Percentiles rank a stretch among this genome's conserved stretches.
phyloP scores from a whole-genome alignment of 2,888 invertebrate species.

The Sphaerophoria taeniata region DNA sequence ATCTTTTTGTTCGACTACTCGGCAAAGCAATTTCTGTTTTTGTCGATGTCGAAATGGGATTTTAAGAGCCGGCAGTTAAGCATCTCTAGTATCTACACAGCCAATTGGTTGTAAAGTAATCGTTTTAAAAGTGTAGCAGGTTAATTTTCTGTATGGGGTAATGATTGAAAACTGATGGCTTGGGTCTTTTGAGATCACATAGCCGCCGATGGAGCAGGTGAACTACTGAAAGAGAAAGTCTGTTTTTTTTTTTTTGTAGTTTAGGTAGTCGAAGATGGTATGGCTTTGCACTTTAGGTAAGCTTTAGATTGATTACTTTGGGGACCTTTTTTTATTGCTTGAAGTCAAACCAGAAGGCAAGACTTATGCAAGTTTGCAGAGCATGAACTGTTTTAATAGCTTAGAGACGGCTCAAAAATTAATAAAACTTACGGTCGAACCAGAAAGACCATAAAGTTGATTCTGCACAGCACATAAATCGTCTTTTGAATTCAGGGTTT shows the following conservation, averaged over 20 bases:
- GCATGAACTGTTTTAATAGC: no score
- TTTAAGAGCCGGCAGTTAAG: slow-evolving; percentile 64
- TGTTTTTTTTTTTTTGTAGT: not conserved
- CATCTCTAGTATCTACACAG: not conserved
- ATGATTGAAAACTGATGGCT: slow-evolving; percentile 45
- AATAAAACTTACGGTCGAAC: no score
- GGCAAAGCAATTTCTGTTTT: not conserved
- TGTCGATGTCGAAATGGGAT: slow-evolving; percentile 62
- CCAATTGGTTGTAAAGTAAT: slow-evolving; percentile 43
- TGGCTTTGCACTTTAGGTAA: no score
- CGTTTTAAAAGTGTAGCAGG: slow-evolving; percentile 67
- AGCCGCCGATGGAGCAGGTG: slow-evolving; percentile 36
- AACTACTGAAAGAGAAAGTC: slow-evolving; percentile 60
- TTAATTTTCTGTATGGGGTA: slow-evolving; percentile 47
- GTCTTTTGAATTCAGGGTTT: no score
- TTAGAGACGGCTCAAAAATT: no score
- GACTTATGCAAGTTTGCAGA: no score
- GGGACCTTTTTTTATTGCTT: no score
- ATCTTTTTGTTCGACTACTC: slow-evolving; percentile 6
- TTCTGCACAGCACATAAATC: no score
- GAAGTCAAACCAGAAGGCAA: no score
- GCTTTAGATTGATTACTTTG: no score
- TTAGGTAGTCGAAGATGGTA: no score
- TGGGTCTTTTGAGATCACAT: not conserved
- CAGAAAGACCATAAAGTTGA: no score